These are phyloP conservation scores for Cinclus cinclus DNA, from an alignment of 2,113 vertebrate species.

Conservation along the genomic window DNA sequence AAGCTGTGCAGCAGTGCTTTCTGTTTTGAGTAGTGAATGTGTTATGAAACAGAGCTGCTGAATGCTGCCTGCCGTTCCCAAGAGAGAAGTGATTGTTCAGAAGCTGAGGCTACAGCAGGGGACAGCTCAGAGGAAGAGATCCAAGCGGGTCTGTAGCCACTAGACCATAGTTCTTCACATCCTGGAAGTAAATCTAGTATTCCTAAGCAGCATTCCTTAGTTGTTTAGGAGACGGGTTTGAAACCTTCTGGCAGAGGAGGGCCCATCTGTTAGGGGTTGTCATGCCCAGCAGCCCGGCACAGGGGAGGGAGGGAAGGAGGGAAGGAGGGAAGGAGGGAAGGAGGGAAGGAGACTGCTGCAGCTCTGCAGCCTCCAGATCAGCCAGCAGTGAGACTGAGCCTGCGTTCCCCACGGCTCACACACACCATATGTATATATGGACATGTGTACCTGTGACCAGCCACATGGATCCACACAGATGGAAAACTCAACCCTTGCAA, in stretches of 20 bases:
- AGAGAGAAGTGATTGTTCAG: background rate
- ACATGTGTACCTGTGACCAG: background rate
- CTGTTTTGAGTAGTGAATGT: background rate
- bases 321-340: background rate
- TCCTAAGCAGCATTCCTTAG: background rate
- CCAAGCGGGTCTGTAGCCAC: background rate
- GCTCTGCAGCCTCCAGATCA: rapidly evolving
- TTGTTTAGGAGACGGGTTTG: background rate
- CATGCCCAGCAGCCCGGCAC: background rate
- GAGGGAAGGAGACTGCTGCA: background rate
- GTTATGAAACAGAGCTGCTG: background rate
- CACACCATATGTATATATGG: rapidly evolving
- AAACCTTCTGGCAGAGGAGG: background rate
- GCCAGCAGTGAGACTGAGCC: background rate
- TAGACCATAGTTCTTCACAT: background rate
- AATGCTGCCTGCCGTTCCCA: background rate
- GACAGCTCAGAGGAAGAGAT: background rate
- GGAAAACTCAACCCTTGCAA: background rate
- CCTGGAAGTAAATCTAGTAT: background rate
- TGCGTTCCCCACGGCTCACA: background rate
- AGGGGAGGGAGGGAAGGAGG: background rate
- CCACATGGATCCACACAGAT: background rate
- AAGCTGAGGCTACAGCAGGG: background rate
- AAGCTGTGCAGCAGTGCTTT: background rate
- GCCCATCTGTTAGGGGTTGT: slow-evolving; percentile 3